These are phyloP conservation scores for Dynastes hyllus DNA, from an alignment of 2,888 invertebrate genomes.

Conservation along the genomic window DNA sequence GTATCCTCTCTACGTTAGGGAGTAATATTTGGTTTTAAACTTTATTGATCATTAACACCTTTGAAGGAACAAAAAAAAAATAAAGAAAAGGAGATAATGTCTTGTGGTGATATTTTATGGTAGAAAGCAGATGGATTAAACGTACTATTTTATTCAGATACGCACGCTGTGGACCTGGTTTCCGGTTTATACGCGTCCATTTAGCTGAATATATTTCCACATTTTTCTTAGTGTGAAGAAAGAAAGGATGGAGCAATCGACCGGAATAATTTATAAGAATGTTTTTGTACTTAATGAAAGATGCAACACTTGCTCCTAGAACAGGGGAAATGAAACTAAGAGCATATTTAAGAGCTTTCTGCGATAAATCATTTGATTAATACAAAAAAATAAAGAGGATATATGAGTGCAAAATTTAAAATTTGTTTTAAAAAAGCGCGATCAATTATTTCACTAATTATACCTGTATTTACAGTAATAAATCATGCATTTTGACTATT, in stretches of 20 bases:
- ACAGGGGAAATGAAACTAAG: neutral
- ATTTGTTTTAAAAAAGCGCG: conserved; percentile 2
- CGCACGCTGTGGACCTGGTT: conserved; percentile 1
- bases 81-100: neutral
- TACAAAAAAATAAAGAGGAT: neutral
- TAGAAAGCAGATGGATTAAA: conserved; percentile 22
- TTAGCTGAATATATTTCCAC: conserved; percentile 43
- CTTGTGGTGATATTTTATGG: conserved; percentile 6
- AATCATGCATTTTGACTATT: conserved; percentile 40
- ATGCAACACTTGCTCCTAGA: conserved; percentile 39
- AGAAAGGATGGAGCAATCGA: conserved; percentile 36
- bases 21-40: conserved; percentile 18
- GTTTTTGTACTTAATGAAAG: conserved; percentile 46
- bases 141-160: conserved; percentile 39
- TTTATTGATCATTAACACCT: conserved; percentile 27
- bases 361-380: neutral
- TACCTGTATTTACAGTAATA: conserved; percentile 28
- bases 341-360: neutral
- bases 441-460: conserved; percentile 37
- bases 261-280: conserved; percentile 45
- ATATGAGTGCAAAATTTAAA: neutral
- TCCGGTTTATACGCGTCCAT: conserved; percentile 20
- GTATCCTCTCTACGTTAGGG: neutral
- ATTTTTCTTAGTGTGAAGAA: conserved; percentile 16
- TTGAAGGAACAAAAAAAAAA: neutral